phyloP scores from a whole-genome alignment of 2,113 vertebrate genomes.

The Chaetodon trifascialis region DNA sequence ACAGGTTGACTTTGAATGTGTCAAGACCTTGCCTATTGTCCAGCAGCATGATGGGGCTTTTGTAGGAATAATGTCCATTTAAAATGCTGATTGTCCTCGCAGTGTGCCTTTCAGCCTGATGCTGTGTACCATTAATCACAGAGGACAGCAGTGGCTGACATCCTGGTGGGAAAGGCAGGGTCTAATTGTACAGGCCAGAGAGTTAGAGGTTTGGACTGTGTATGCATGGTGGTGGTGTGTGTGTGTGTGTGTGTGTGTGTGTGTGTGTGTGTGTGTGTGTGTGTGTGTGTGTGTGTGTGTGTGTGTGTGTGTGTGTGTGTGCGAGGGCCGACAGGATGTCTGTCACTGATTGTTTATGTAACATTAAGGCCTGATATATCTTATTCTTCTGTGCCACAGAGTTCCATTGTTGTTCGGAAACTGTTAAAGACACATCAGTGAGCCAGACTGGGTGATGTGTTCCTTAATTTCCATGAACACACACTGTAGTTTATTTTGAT shows the following conservation, averaged over 20 bases:
- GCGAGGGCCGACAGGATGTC: background rate
- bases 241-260: background rate
- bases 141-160: conserved; percentile 48
- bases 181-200: conserved; percentile 31
- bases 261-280: background rate
- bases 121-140: conserved; percentile 68
- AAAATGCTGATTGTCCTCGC: conserved; percentile 64
- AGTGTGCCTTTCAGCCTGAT: conserved; percentile 60
- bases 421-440: background rate
- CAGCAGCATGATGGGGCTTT: conserved; percentile 46
- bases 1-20: conserved; percentile 56
- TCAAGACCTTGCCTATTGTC: conserved; percentile 56
- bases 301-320: background rate
- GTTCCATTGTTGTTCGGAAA: background rate
- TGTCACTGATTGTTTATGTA: background rate
- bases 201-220: background rate
- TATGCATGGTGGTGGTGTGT: background rate
- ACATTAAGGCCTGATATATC: background rate
- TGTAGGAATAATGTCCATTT: conserved; percentile 70
- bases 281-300: background rate
- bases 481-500: background rate
- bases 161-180: conserved; percentile 21
- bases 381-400: background rate
- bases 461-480: background rate
- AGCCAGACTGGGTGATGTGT: too few relatives aligned